A percentile compares a stretch with the other conserved stretches of the same genome.
phyloP scores from a whole-genome alignment of 1,140 invertebrate genomes.

The Pseudomyrmex cubaensis region DNA sequence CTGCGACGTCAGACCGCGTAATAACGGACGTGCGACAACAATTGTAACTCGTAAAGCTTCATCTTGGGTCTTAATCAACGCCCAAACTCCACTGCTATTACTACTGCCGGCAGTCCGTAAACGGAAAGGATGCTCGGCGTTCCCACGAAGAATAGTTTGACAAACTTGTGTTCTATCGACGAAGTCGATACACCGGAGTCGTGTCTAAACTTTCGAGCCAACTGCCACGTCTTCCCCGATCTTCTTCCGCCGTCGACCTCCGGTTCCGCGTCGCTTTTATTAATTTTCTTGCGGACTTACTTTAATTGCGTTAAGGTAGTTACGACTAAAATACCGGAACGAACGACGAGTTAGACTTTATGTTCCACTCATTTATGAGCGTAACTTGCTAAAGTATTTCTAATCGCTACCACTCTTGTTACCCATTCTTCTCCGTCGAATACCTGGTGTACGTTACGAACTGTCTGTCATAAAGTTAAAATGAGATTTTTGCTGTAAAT shows the following conservation, averaged over 20 bases:
- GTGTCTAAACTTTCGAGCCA: conserved; percentile 28
- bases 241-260: conserved; percentile 20
- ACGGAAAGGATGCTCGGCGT: conserved; percentile 22
- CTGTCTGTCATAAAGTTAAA: no score
- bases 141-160: conserved; percentile 48
- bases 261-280: conserved; percentile 47
- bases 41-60: conserved; percentile 25
- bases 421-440: no score
- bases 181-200: conserved; percentile 30
- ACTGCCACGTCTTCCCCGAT: conserved; percentile 25
- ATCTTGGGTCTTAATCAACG: conserved; percentile 34
- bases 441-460: no score
- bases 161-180: conserved; percentile 16
- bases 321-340: conserved; percentile 33
- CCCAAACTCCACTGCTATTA: neutral
- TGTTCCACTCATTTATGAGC: conserved; percentile 30
- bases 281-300: conserved; percentile 57
- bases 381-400: conserved; percentile 34
- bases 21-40: neutral
- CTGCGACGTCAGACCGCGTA: conserved; percentile 29
- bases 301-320: conserved; percentile 56
- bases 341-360: conserved; percentile 41
- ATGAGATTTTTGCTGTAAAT: no score
- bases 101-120: neutral
- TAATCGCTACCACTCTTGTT: neutral